Base-by-base conservation (phyloP, 2,888 invertebrate genomes). In the Sceliomorpha sp. region DNA sequence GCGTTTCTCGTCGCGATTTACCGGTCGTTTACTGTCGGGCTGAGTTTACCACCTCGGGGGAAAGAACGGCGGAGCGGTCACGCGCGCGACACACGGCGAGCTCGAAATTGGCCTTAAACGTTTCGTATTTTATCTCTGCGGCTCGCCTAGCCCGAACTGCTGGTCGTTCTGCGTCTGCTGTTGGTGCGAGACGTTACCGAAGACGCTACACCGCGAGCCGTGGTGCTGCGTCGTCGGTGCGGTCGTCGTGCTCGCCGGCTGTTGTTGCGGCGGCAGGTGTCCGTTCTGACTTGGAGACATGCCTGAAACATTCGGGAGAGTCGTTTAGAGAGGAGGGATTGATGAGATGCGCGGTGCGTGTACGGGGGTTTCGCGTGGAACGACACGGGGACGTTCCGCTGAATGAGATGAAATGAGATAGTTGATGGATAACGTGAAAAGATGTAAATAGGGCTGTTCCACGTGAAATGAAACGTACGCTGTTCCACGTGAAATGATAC, bases 111-210 rank as follows among this genome's bases (percentile, higher is more conserved):
- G 69, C 87, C 82, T n/a, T n/a, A n/a, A n/a, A n/a, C n/a, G n/a
- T n/a, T n/a, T n/a, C n/a, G n/a, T 69, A 86, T 87, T 85, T 89
- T 89, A 89, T 89, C 89, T 89, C 76, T 89, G 89, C 24, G 88
- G 83, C 76, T 88, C 85, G 67, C 88, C 84, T 63, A 89, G 71
- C 58, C 88, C 81, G 74, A 87, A 80, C 74, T 88, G 83, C 72
- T 88, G 82, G 72, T 88, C 86, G 68, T 76, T 80, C 31, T 68
- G 66, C 45, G 72, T 44, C 70, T 83, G 83, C 60, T 82, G 76
- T 67, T 84, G 84, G 71, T 86, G 85, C 60, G 86, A 83, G 73
- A 79, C 73, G 51, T 80, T 83, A 40, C 84, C 82, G 48, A 87
- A 82, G 13, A 81, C 81, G 70, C 83, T 83, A 66, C 88, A 88